Conservation (phyloP, 2,888 invertebrate species). For the Linnaemya vulpina region DNA sequence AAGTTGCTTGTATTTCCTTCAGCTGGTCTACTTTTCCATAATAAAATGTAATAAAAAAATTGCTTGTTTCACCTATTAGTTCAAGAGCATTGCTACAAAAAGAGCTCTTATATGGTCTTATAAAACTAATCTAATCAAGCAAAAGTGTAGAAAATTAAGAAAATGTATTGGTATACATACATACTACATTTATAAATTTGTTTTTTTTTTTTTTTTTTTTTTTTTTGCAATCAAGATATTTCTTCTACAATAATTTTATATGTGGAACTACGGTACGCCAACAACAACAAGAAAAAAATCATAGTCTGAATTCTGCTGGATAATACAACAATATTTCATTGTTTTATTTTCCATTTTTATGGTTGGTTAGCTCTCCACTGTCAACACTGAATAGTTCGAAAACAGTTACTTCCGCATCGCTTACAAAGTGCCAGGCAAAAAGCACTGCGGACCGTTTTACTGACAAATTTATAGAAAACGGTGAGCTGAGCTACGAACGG, state of each 20-base stretch:
- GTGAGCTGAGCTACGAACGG: slow-evolving; percentile 3
- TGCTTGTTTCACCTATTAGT: slow-evolving; percentile 1
- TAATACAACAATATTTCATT: slow-evolving; percentile 29
- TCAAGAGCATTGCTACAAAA: slow-evolving; percentile 27
- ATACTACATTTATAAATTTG: not conserved
- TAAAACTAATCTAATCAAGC: slow-evolving; percentile 63
- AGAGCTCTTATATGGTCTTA: not conserved
- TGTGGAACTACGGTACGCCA: not conserved
- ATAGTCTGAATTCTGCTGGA: slow-evolving; percentile 55
- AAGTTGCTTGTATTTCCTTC: not conserved
- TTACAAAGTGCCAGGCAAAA: slow-evolving; percentile 5
- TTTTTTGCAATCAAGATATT: slow-evolving; percentile 50
- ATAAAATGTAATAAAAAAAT: slow-evolving; percentile 36
- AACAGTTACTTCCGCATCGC: slow-evolving; percentile 50
- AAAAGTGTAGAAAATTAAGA: slow-evolving; percentile 12
- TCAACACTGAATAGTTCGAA: slow-evolving; percentile 16
- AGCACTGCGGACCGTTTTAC: not conserved
- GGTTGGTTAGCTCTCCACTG: slow-evolving; percentile 17
- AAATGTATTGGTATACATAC: not conserved
- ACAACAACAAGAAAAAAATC: slow-evolving; percentile 37
- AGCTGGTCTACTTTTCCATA: slow-evolving; percentile 11
- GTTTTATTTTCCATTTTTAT: slow-evolving; percentile 15
- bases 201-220: too few relatives aligned
- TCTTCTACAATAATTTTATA: slow-evolving; percentile 31
- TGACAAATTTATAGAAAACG: not conserved